Evolutionary conservation across 2,888 invertebrate species (phyloP), one percentile per base, ranked within the genome.

Genomic region (Sminthurides aquaticus): DNA sequence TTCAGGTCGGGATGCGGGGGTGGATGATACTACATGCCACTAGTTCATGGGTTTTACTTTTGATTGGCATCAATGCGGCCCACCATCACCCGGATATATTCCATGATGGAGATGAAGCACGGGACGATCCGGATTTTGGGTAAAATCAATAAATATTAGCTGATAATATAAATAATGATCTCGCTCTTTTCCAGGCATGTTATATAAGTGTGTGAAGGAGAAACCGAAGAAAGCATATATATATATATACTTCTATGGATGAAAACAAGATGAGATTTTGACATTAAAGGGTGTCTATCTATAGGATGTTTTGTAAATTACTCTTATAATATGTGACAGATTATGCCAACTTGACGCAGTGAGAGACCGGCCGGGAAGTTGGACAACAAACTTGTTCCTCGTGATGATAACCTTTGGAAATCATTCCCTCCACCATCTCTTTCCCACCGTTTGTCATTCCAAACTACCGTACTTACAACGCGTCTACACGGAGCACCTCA

Each of bases 401-500:
- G 65, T 61, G 28, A 24, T 70, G 18, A 60, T 87, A 0, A 83
- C 85, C 67, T 91, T 89, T 75, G 91, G 91, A 0, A 86, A 87
- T 67, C 91, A 91, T 76, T 62, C 68, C 48, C 79, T 91, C 2
- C 91, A 91, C 77, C 91, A 91, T 78, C 79, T 91, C 24, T 87
- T 91, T 74, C 91, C 91, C 0, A 87, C 89, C 0, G 75, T 91
- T 34, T 91, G 91, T 77, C 90, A 91, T 75, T 85, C 84, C 0
- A 83, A 86, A 65, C 78, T 91, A 18, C 82, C 84, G 8, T 82
- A 85, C 59, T 79, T 90, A 2, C 84, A 86, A 76, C 85, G 87
- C 0, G 81, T 82, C 0, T 81, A 87, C 15, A 72, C 84, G 5
- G 80, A 86, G 69, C 86, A 86, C 28, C 85, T 86, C 72, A 78